Evolutionary conservation across 1,140 invertebrate genomes (phyloP).

Genomic region (Aporrectodea caliginosa): DNA sequence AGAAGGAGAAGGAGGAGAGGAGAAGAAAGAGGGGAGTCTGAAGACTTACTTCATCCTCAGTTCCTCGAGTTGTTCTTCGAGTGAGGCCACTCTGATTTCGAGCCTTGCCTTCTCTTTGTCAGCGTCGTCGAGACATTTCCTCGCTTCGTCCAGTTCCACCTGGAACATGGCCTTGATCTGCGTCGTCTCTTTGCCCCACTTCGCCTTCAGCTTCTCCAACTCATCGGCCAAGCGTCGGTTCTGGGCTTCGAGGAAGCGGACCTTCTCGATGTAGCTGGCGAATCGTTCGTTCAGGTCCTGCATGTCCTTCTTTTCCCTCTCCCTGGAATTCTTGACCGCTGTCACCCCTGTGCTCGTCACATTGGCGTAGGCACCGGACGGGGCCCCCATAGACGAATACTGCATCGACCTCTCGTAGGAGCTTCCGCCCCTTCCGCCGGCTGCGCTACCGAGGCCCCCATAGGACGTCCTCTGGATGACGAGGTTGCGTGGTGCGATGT

Average conservation of each 20-base stretch:
- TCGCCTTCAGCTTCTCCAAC: slow-evolving; percentile 34
- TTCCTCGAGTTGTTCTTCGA: slow-evolving; percentile 45
- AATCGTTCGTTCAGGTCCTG: slow-evolving; percentile 37
- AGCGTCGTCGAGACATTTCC: slow-evolving; percentile 36
- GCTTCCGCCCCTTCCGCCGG: not conserved
- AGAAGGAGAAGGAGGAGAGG: not conserved
- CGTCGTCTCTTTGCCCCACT: slow-evolving; percentile 32
- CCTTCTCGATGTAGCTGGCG: slow-evolving; percentile 36
- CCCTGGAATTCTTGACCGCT: slow-evolving; percentile 52
- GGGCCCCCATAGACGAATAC: not conserved
- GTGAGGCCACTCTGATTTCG: slow-evolving; percentile 30
- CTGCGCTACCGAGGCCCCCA: slow-evolving; percentile 28
- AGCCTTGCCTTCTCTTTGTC: slow-evolving; percentile 36
- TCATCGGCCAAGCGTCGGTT: slow-evolving; percentile 32
- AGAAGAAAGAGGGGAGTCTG: too few species aligned
- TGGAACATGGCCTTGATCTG: slow-evolving; percentile 35
- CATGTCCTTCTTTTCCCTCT: slow-evolving; percentile 44
- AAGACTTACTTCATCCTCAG: slow-evolving; percentile 48
- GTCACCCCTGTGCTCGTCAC: slow-evolving; percentile 50
- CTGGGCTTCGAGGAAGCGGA: slow-evolving; percentile 34
- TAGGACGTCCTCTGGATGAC: slow-evolving; percentile 25
- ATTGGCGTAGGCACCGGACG: slow-evolving; percentile 41
- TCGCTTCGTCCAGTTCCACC: slow-evolving; percentile 39
- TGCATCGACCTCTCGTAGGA: slow-evolving; percentile 1
- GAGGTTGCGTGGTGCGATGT: slow-evolving; percentile 35